Base-by-base conservation (phyloP, 1,140 invertebrate genomes). In the Agraylea sexmaculata region DNA sequence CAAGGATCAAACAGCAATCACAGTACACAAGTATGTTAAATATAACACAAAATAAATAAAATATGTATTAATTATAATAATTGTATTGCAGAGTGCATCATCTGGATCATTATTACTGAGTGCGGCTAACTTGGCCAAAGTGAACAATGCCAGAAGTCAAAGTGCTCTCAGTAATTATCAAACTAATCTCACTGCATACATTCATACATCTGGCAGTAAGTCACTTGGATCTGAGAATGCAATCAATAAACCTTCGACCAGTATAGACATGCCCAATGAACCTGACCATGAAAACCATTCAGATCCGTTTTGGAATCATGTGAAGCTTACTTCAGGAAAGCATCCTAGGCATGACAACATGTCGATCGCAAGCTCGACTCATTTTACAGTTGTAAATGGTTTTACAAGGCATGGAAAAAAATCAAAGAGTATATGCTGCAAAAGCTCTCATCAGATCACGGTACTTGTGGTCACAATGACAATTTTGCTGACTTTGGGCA, bases 301-400 rank as follows among this genome's bases (percentile, higher is more conserved):
- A 0, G 65, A 66, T 43, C 51, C 55, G 6, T 59, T 60, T 37
- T 68, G 65, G 65, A 58, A 48, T 6, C 62, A 63, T 15, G 64
- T 68, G 4, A 68, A 64, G 44, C 49, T 64, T 15, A 60, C 60
- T 1, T 58, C 59, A 2, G 51, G 53, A n/a, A 47, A 55, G 28
- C 60, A 58, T 49, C 64, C 64, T 49, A 56, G 66, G 58, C 54
- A 70, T 35, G 81, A 84, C 51, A 71, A 72, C 22, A 69, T 70
- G 15, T 86, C 82, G n/a, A 67, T 84, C 40, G 82, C 82, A 19
- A 85, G 81, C 58, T 86, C 81, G 40, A 86, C 81, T 39, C 82
- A 87, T 59, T 87, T 87, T 55, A 87, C 83, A 4, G 80, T 87
- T 27, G 75, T 87, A 30, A 84, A 85, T 54, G 79, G 82, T 11